Conservation (phyloP, 2,797 vertebrate genomes). For the Melanotaenia nigrans region DNA sequence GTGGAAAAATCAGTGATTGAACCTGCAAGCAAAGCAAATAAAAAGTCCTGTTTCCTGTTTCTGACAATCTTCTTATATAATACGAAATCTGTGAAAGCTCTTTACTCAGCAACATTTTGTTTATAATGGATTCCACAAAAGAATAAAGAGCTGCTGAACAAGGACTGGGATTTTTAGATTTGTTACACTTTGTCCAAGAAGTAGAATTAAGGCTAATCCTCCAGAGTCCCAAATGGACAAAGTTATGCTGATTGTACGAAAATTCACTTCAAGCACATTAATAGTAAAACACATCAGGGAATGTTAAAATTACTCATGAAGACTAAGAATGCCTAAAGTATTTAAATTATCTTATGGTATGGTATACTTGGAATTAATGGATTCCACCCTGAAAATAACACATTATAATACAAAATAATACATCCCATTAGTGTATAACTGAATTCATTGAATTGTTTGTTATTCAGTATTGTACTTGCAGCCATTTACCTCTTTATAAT, state of each 20-base stretch:
- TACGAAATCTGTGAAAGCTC: constrained; percentile 4
- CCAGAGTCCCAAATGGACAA: background rate
- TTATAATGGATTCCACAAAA: constrained; percentile 16
- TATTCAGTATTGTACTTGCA: too few species aligned
- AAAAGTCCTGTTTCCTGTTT: constrained; percentile 10
- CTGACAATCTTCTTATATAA: constrained; percentile 53
- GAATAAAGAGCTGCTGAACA: constrained; percentile 38
- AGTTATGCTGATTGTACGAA: background rate
- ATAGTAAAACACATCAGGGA: background rate
- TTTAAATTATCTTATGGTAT: background rate
- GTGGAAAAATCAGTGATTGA: background rate
- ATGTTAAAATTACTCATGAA: background rate
- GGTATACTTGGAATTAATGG: background rate
- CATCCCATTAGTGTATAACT: too few species aligned
- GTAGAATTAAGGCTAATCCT: constrained; percentile 5
- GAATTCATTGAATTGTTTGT: too few species aligned
- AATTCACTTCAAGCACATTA: background rate
- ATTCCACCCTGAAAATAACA: too few species aligned
- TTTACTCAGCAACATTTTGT: constrained; percentile 40
- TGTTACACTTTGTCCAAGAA: constrained; percentile 12
- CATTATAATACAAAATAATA: too few species aligned
- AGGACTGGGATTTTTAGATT: background rate
- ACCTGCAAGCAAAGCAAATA: constrained; percentile 5
- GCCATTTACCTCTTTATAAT: too few species aligned
- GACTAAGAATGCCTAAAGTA: too few species aligned